phyloP scores from a whole-genome alignment of 2,888 invertebrate genomes.

The Pemphredon lugubris region DNA sequence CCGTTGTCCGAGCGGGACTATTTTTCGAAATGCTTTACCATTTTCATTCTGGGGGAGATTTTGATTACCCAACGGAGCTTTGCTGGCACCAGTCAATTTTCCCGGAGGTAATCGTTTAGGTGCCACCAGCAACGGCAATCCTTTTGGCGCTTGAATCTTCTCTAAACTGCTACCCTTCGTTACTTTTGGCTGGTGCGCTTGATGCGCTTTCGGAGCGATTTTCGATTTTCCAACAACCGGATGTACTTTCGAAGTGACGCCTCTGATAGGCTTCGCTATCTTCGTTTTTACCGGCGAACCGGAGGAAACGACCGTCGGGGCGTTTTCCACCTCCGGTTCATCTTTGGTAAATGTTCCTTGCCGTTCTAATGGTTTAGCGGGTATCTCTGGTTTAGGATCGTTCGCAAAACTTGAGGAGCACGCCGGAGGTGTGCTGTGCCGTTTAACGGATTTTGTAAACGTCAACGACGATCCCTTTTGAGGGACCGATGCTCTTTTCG shows the following conservation, averaged over 20 bases:
- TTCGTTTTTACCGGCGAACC: constrained; percentile 72
- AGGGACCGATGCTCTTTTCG: constrained; percentile 73
- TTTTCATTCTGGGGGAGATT: constrained; percentile 61
- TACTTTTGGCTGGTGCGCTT: constrained; percentile 62
- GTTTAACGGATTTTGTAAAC: constrained; percentile 72
- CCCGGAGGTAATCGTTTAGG: constrained; percentile 53
- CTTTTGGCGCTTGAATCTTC: constrained; percentile 61
- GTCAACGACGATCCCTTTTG: constrained; percentile 70
- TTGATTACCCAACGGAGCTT: constrained; percentile 45
- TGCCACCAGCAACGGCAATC: constrained; percentile 47
- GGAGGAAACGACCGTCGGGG: constrained; percentile 72
- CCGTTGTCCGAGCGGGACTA: constrained; percentile 68
- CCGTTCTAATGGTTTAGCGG: constrained; percentile 84
- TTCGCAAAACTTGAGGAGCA: constrained; percentile 45
- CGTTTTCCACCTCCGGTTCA: constrained; percentile 82
- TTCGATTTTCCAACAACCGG: constrained; percentile 66
- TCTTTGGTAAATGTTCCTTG: constrained; percentile 97
- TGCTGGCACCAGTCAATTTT: constrained; percentile 20
- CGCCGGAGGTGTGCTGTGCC: constrained; percentile 65
- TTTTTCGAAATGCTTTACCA: constrained; percentile 53
- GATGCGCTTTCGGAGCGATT: constrained; percentile 61
- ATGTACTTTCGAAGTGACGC: constrained; percentile 66
- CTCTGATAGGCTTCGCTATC: constrained; percentile 73
- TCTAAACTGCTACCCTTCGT: constrained; percentile 66
- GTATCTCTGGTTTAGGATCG: constrained; percentile 54